These are phyloP conservation scores for Diabrotica undecimpunctata DNA, from an alignment of 1,140 invertebrate species.

Conservation along the genomic window DNA sequence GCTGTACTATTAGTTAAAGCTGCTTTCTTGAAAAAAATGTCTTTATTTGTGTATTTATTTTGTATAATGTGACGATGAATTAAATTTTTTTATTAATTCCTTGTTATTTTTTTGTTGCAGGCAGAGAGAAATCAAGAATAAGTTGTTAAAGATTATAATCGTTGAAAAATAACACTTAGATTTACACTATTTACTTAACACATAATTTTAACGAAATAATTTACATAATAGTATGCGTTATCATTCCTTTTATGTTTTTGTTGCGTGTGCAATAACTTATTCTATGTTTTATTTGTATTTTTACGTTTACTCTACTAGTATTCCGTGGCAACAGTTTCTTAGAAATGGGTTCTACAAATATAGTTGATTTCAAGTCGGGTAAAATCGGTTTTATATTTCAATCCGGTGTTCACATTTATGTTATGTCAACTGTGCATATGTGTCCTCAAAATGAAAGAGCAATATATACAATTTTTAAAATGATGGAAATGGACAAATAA, in stretches of 20 bases:
- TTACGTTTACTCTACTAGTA: conserved; percentile 6
- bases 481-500: too few relatives aligned
- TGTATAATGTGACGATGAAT: background rate
- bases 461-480: too few relatives aligned
- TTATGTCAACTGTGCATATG: too few relatives aligned
- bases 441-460: too few relatives aligned
- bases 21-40: background rate
- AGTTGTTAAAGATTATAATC: background rate
- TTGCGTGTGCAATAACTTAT: conserved; percentile 17
- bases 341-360: background rate
- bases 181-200: conserved; percentile 8
- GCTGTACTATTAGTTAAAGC: background rate
- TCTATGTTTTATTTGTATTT: conserved; percentile 8
- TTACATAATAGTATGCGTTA: conserved; percentile 1
- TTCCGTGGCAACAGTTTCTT: background rate
- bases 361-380: too few relatives aligned
- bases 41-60: background rate
- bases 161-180: conserved; percentile 3
- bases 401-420: too few relatives aligned
- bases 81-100: background rate
- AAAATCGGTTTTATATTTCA: too few relatives aligned
- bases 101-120: conserved; percentile 6
- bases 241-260: conserved; percentile 19
- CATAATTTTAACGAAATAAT: conserved; percentile 2
- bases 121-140: background rate